Evolutionary conservation across 2,113 vertebrate species (phyloP).

Genomic region (Equus quagga): DNA sequence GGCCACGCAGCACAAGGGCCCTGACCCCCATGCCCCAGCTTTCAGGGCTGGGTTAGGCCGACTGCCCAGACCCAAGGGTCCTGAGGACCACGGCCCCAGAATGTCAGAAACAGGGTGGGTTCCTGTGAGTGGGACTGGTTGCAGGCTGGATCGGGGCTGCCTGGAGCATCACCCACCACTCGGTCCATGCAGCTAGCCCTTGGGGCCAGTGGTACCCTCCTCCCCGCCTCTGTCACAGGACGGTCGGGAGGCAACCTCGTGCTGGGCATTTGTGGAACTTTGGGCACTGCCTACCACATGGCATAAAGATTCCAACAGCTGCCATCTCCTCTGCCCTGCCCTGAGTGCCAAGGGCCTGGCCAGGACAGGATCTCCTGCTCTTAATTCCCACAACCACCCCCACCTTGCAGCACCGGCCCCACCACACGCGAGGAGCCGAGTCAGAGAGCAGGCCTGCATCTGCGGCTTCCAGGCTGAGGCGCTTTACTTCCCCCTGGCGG

Average conservation of each 20-base stretch:
- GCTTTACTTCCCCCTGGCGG: accelerated
- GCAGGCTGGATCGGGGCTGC: accelerated
- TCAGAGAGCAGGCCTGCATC: background rate
- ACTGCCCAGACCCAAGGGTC: accelerated
- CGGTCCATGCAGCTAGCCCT: background rate
- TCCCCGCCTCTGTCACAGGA: background rate
- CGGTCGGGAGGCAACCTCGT: accelerated
- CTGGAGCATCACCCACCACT: accelerated
- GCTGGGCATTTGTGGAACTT: background rate
- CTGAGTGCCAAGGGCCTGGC: accelerated
- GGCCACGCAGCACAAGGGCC: background rate
- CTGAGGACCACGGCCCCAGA: background rate
- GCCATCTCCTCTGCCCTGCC: background rate
- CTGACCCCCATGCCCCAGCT: accelerated
- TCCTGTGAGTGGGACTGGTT: too few species aligned
- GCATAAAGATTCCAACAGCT: accelerated
- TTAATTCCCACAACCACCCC: background rate
- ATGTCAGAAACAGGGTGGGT: accelerated
- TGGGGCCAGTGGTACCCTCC: background rate
- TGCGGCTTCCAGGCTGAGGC: accelerated
- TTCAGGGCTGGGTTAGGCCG: background rate
- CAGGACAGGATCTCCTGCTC: background rate
- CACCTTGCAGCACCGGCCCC: accelerated
- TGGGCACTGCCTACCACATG: background rate
- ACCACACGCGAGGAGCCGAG: accelerated